Evolutionary conservation across 2,888 invertebrate genomes (phyloP).

Genomic region (Lepidonotus clava): DNA sequence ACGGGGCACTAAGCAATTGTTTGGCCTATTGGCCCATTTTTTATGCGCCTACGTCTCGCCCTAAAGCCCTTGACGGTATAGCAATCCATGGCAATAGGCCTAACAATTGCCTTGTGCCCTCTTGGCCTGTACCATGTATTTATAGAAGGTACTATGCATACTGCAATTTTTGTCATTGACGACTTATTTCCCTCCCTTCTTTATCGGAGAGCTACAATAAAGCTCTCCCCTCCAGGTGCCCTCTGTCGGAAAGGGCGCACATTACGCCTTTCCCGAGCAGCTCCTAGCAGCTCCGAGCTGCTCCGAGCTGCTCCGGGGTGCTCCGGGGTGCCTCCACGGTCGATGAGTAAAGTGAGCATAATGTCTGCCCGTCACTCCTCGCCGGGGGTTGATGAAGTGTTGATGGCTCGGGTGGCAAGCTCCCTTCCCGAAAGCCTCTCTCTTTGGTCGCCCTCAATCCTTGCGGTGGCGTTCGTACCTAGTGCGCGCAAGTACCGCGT

Average conservation of each 20-base stretch:
- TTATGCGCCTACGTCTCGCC: too few species aligned
- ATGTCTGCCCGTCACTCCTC: neutral
- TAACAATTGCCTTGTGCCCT: too few species aligned
- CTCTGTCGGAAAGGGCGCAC: neutral
- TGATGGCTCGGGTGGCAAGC: neutral
- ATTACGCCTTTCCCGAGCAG: neutral
- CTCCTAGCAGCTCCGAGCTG: neutral
- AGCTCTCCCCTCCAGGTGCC: neutral
- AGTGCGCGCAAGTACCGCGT: conserved; percentile 35
- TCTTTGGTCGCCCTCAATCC: neutral
- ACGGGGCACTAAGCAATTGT: too few species aligned
- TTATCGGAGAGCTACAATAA: neutral
- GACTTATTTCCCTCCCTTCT: neutral
- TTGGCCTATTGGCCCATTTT: too few species aligned
- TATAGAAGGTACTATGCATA: too few species aligned
- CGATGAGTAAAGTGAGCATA: neutral
- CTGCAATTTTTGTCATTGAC: neutral
- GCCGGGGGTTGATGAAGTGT: neutral
- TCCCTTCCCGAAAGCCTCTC: neutral
- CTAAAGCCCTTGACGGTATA: too few species aligned
- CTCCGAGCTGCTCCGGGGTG: neutral
- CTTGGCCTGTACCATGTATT: too few species aligned
- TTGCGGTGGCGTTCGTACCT: neutral
- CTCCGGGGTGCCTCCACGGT: neutral
- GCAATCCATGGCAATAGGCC: too few species aligned